Percentiles rank a stretch among this genome's conserved stretches.
phyloP scores from a whole-genome alignment of 2,113 vertebrate genomes.

The Phylloscopus trochiloides region DNA sequence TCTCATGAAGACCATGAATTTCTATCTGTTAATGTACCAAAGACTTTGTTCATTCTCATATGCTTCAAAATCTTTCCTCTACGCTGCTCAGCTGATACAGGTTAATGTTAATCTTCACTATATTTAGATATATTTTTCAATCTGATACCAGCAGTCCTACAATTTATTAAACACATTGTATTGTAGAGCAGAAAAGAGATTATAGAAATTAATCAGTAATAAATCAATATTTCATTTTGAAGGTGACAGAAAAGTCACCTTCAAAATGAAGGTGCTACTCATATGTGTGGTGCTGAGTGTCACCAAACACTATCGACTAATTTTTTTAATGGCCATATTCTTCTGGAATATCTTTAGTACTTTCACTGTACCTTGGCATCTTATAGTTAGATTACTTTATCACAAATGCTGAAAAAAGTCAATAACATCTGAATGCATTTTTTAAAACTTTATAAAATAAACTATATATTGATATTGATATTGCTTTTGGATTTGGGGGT shows the following conservation, averaged over 20 bases:
- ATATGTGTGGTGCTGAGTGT: neutral
- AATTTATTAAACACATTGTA: neutral
- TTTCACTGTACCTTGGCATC: neutral
- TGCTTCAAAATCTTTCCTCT: neutral
- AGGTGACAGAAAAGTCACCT: neutral
- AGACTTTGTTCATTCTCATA: neutral
- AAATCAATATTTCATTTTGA: neutral
- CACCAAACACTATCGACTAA: neutral
- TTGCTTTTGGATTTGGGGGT: fast-evolving
- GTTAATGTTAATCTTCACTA: neutral
- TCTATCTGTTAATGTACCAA: neutral
- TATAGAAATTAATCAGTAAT: neutral
- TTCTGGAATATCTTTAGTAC: neutral
- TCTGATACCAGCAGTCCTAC: neutral
- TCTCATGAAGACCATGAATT: neutral
- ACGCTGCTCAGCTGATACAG: neutral
- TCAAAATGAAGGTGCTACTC: neutral
- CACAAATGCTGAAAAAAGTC: neutral
- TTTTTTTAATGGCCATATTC: neutral
- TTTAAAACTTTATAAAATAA: neutral
- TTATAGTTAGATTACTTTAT: neutral
- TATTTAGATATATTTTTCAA: neutral
- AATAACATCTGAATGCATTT: neutral
- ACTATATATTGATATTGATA: too few species aligned
- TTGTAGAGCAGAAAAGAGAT: neutral